These are phyloP conservation scores for Cotesia vestalis DNA, from an alignment of 1,140 invertebrate species.

Conservation along the genomic window DNA sequence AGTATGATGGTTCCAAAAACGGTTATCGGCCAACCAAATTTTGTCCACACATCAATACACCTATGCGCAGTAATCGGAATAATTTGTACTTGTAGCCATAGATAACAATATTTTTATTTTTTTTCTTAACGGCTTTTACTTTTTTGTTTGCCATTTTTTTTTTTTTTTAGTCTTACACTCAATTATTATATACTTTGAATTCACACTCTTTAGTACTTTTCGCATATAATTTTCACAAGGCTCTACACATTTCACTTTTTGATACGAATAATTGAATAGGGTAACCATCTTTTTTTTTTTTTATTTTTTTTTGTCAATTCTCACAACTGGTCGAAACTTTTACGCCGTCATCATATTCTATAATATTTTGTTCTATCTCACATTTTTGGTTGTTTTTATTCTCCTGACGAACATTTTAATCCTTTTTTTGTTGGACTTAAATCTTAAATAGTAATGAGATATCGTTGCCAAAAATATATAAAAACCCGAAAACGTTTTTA, in stretches of 20 bases:
- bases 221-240: slow-evolving; percentile 60
- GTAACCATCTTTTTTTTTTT: slow-evolving; percentile 51
- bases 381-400: slow-evolving; percentile 37
- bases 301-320: slow-evolving; percentile 38
- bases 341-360: slow-evolving; percentile 58
- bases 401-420: slow-evolving; percentile 48
- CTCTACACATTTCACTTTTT: slow-evolving; percentile 64
- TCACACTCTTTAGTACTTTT: slow-evolving; percentile 40
- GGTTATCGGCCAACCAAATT: slow-evolving; percentile 68
- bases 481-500: slow-evolving; percentile 60
- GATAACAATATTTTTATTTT: slow-evolving; percentile 63
- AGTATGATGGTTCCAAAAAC: slow-evolving; percentile 68
- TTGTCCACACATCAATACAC: slow-evolving; percentile 68
- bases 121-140: slow-evolving; percentile 63
- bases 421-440: slow-evolving; percentile 59
- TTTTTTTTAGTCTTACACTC: slow-evolving; percentile 36
- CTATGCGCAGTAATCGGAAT: slow-evolving; percentile 68
- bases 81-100: slow-evolving; percentile 69
- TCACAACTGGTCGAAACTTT: slow-evolving; percentile 62
- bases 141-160: slow-evolving; percentile 54
- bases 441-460: slow-evolving; percentile 66
- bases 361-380: slow-evolving; percentile 37
- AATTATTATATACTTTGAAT: slow-evolving; percentile 40
- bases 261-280: slow-evolving; percentile 67
- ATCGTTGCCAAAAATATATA: slow-evolving; percentile 68